Percentiles rank a stretch among this genome's conserved stretches.
These are phyloP conservation scores for Hypomesus transpacificus DNA, from an alignment of 2,113 vertebrate genomes.

Conservation along the genomic window DNA sequence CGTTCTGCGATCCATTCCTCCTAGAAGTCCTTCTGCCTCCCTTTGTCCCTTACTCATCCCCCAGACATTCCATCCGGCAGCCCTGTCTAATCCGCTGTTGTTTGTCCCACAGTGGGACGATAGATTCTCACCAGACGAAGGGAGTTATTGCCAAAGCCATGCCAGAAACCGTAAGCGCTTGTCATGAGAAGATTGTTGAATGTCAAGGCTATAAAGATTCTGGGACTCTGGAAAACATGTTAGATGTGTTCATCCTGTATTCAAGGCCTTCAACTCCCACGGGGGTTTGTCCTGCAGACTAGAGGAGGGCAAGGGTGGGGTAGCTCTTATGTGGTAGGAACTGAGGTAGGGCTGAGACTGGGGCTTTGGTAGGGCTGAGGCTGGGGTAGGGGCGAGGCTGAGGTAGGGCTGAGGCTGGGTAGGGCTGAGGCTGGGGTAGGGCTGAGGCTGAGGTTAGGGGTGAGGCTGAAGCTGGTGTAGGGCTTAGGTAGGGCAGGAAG, in stretches of 20 bases:
- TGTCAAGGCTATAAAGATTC: slow-evolving; percentile 67
- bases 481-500: too few relatives aligned
- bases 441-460: too few relatives aligned
- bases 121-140: slow-evolving; percentile 56
- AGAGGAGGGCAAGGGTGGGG: slow-evolving; percentile 38
- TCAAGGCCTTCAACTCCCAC: slow-evolving; percentile 61
- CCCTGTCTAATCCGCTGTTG: slow-evolving; percentile 5
- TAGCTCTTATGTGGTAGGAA: neutral
- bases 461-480: too few relatives aligned
- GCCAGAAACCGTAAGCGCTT: slow-evolving; percentile 59
- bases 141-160: slow-evolving; percentile 47
- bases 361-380: too few relatives aligned
- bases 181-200: slow-evolving; percentile 63
- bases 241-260: slow-evolving; percentile 47
- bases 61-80: slow-evolving; percentile 46
- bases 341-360: too few relatives aligned
- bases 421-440: too few relatives aligned
- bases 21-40: slow-evolving; percentile 9
- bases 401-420: too few relatives aligned
- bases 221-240: slow-evolving; percentile 61
- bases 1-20: too few relatives aligned
- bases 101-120: slow-evolving; percentile 39
- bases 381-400: too few relatives aligned
- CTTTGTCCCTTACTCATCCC: slow-evolving; percentile 14
- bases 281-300: slow-evolving; percentile 28